Percentiles rank a stretch among this genome's conserved stretches.
phyloP scores from a whole-genome alignment of 2,797 vertebrate genomes.

The Sarcophilus harrisii region DNA sequence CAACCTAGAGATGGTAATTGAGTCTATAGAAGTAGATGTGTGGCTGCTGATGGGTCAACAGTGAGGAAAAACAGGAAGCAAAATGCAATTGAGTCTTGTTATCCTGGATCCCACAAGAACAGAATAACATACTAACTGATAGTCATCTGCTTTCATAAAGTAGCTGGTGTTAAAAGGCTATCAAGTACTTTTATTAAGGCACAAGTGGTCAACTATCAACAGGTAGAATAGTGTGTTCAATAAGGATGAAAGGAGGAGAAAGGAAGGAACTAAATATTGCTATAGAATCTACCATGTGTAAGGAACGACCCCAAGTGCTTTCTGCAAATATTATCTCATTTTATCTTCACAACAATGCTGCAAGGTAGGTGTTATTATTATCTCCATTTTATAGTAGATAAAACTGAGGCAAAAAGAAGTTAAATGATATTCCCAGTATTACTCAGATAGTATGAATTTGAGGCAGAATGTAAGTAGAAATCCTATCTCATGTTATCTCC shows the following conservation, averaged over 20 bases:
- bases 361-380: too few relatives aligned
- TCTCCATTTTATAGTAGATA: too few relatives aligned
- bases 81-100: neutral
- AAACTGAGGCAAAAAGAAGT: too few relatives aligned
- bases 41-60: neutral
- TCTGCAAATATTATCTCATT: too few relatives aligned
- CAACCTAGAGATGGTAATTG: neutral
- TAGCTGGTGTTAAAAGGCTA: neutral
- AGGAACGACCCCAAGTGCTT: neutral
- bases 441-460: too few relatives aligned
- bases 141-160: neutral
- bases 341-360: too few relatives aligned
- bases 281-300: neutral
- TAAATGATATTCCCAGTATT: too few relatives aligned
- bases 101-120: neutral
- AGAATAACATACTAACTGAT: neutral
- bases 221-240: neutral
- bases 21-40: neutral
- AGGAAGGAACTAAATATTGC: neutral
- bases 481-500: too few relatives aligned
- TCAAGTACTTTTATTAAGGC: neutral
- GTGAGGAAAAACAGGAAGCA: neutral
- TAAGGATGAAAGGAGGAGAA: neutral
- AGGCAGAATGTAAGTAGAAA: too few relatives aligned
- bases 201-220: neutral